Percentiles rank a stretch among this genome's conserved stretches.
phyloP scores from a whole-genome alignment of 1,140 invertebrate genomes.

The Temnothorax curvispinosus region DNA sequence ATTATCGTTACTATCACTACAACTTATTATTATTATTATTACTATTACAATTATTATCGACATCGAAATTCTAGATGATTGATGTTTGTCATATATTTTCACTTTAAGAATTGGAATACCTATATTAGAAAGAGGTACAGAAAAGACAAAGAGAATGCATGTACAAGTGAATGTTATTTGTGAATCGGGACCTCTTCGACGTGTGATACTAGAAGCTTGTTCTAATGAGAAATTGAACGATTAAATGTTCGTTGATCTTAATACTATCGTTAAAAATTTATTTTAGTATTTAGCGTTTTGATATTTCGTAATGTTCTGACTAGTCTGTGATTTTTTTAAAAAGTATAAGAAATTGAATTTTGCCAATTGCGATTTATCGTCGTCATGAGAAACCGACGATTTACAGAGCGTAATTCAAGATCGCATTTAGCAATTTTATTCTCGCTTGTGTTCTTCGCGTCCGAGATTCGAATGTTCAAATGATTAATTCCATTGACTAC shows the following conservation, averaged over 20 bases:
- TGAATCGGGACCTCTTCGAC: neutral
- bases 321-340: neutral
- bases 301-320: neutral
- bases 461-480: constrained; percentile 4
- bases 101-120: constrained; percentile 7
- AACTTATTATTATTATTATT: neutral
- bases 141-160: neutral
- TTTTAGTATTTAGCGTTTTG: neutral
- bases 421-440: neutral
- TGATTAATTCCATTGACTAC: constrained; percentile 53
- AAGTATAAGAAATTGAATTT: neutral
- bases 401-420: neutral
- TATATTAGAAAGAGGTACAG: neutral
- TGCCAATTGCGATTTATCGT: neutral
- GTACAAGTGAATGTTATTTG: neutral
- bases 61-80: neutral
- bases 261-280: constrained; percentile 17
- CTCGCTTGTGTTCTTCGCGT: neutral
- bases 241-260: constrained; percentile 19
- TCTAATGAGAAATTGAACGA: neutral
- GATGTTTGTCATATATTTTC: neutral
- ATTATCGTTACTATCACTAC: neutral
- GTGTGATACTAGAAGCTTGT: neutral
- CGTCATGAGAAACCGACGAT: too few species aligned
- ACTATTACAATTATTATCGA: neutral